Base-by-base conservation (phyloP, 2,888 invertebrate genomes). In the Chaetoderma sp. region DNA sequence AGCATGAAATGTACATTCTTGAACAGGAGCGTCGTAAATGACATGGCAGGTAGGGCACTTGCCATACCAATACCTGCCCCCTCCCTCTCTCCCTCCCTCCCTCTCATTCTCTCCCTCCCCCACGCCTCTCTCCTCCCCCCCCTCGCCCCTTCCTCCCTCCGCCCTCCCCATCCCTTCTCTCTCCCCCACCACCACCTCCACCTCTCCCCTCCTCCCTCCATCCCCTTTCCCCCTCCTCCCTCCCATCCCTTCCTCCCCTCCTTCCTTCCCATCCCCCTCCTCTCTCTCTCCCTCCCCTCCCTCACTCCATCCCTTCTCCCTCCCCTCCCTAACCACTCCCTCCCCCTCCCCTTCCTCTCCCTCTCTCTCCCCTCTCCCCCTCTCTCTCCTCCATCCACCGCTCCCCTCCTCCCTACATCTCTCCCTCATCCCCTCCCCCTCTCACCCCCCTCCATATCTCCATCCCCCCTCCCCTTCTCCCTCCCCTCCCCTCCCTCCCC, bases 401-500 rank as follows among this genome's bases (percentile, higher is more conserved):
- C 56, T 27, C 13, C 21, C 23, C 16, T 25, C 18, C 32, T 32
- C 27, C 10, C 33, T 18, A 56, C 23, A 21, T 36, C 23, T 23
- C 10, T 39, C 13, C 32, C 16, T 27, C 23, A 23, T 50, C 21
- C 49, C 18, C 65, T 54, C 4, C 65, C 59, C 21, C 18, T 25
- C 45, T 68, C 68, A 5, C 25, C 28, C 28, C 5, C 10, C 50
- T 23, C 18, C 13, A n/a, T 30, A 21, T 21, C 42, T 55, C 8
- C 68, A 67, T 49, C 8, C 65, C 60, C 16, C 28, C 13, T 60
- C 65, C 72, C 36, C 47, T 68, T 8, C 58, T 32, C 10, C 60
- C 27, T 6, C 65, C 67, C 25, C 58, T 62, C 25, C 23, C 28
- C 30, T n/a, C n/a, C n/a, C n/a, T n/a, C n/a, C n/a, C n/a, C n/a